Evolutionary conservation across 1,140 invertebrate genomes (phyloP).

Genomic region (fruit fly (Drosophila melanogaster)): Release_6_plus_ISO1_MT NT_033779.5:8964501-8965000

Average conservation of each 20-base stretch:
- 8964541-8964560: conserved; percentile 85
- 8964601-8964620: background rate
- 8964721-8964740: background rate
- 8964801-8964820: background rate
- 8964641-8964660: background rate
- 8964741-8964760: background rate
- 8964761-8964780: too few species aligned
- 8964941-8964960: too few species aligned
- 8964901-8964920: too few species aligned
- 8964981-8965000: background rate
- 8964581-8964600: background rate
- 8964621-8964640: too few species aligned
- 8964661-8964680: background rate
- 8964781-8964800: too few species aligned
- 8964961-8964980: background rate
- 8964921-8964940: too few species aligned
- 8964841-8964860: background rate
- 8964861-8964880: background rate
- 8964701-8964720: background rate
- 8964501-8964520: conserved; percentile 86
- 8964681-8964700: background rate
- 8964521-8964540: conserved; percentile 85
- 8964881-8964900: background rate
- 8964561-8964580: conserved; percentile 68
- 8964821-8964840: background rate